Percentiles rank a stretch among this genome's conserved stretches.
Evolutionary conservation across 2,113 vertebrate genomes (phyloP).

Genomic region (Mus spicilegus): DNA sequence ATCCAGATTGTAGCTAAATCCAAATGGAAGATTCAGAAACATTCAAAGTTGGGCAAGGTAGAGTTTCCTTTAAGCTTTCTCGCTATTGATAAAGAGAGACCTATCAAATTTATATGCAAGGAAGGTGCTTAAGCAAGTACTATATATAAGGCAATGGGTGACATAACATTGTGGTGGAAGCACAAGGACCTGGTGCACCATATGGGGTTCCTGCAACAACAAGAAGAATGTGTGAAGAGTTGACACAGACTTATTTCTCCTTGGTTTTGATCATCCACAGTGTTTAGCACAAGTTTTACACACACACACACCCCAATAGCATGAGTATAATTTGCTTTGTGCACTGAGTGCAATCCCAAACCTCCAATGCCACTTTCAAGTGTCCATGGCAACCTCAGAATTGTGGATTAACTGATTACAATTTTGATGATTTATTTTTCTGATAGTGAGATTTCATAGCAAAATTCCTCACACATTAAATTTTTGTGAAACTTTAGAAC

Average conservation of each 20-base stretch:
- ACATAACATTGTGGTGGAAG: not conserved
- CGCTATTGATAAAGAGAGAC: constrained; percentile 21
- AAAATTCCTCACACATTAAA: not conserved
- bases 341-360: not conserved
- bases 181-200: not conserved
- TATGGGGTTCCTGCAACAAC: constrained; percentile 1
- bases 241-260: not conserved
- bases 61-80: not conserved
- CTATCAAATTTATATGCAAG: not conserved
- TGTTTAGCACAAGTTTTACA: not conserved
- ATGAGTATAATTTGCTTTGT: not conserved
- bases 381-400: not conserved
- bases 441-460: not conserved
- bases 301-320: not conserved
- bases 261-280: not conserved
- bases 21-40: not conserved
- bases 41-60: not conserved
- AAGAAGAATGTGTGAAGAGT: not conserved
- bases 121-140: not conserved
- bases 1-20: not conserved
- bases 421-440: not conserved
- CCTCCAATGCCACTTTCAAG: not conserved
- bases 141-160: not conserved
- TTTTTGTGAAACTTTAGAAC: not conserved
- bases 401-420: not conserved